Base-by-base conservation (phyloP, 2,888 invertebrate genomes). In the Nowickia ferox region DNA sequence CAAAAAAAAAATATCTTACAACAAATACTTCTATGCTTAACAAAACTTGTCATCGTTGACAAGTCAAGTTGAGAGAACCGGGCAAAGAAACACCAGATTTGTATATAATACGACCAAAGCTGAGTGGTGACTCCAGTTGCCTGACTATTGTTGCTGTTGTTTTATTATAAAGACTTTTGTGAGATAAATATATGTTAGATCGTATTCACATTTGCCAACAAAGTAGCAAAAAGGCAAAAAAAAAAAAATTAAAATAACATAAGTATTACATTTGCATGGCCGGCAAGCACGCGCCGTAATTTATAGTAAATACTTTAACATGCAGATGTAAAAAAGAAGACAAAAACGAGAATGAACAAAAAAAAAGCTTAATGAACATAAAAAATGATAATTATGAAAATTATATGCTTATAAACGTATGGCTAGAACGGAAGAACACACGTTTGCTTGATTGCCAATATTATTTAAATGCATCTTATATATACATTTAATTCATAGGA, bases 281-380 rank as follows among this genome's bases (percentile, higher is more conserved):
- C 80, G 84, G 76, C 46, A 66, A 76, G 71, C 84, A 84, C 84
- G 84, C 80, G 84, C 80, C 80, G 57, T 72, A 84, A 80, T 75
- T 84, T 71, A 84, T 65, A 84, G 78, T 74, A 84, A 78, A 84
- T 84, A 84, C 59, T 84, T 84, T 44, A 84, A 63, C 75, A 63
- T 79, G 51, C 72, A 59, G 42, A 59, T 59, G 59, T 9, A 65
- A 66, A 68, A n/a, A 17, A 38, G 55, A 59, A 19, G 30, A 55
- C 19, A 51, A 55, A 38, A 65, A 38, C 10, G 53, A 42, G 30
- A 5, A 6, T 6, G 30, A 30, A 17, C 13, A 44, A 5, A 75
- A n/a, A 74, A 10, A 40, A n/a, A n/a, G n/a, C 0, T 19, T 38
- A 42, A 22, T 1, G 17, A 46, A 48, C 5, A 17, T 17, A 65